These are phyloP conservation scores for Thera obeliscata DNA, from an alignment of 2,888 invertebrate genomes.

Conservation along the genomic window DNA sequence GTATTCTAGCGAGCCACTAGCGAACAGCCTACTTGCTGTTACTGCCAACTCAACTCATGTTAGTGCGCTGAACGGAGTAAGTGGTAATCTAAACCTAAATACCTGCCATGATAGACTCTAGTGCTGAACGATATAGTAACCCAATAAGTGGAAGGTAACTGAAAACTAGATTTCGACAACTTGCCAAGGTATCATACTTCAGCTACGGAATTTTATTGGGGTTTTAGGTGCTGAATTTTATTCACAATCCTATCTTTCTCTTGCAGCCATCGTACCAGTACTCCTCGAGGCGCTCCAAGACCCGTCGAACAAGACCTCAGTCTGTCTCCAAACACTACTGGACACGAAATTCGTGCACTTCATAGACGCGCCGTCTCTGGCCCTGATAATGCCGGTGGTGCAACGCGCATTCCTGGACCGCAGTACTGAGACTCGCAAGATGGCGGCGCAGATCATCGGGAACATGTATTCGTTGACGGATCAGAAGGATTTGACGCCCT, in stretches of 20 bases:
- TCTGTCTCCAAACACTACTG: slow-evolving; percentile 95
- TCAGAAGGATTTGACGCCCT: slow-evolving; percentile 98
- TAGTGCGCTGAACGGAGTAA: too few relatives aligned
- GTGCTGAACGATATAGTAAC: too few relatives aligned
- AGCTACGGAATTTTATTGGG: too few relatives aligned
- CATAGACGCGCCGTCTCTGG: slow-evolving; percentile 99
- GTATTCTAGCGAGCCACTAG: not conserved
- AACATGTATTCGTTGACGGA: slow-evolving; percentile 99
- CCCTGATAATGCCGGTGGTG: slow-evolving; percentile 99
- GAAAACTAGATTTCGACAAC: too few relatives aligned
- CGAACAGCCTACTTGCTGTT: not conserved
- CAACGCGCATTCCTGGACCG: slow-evolving; percentile 98
- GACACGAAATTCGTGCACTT: slow-evolving; percentile 99
- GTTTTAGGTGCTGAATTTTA: not conserved
- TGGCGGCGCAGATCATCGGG: slow-evolving; percentile 99
- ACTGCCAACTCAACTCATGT: not conserved
- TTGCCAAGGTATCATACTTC: too few relatives aligned
- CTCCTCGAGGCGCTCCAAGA: slow-evolving; percentile 96
- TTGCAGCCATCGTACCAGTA: slow-evolving; percentile 91
- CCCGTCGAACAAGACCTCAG: slow-evolving; percentile 97
- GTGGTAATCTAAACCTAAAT: too few relatives aligned
- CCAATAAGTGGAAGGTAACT: too few relatives aligned
- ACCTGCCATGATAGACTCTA: too few relatives aligned
- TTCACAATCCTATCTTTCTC: not conserved
- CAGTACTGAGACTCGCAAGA: slow-evolving; percentile 98